Evolutionary conservation across 1,140 invertebrate species (phyloP).

Genomic region (Oedothorax gibbosus): DNA sequence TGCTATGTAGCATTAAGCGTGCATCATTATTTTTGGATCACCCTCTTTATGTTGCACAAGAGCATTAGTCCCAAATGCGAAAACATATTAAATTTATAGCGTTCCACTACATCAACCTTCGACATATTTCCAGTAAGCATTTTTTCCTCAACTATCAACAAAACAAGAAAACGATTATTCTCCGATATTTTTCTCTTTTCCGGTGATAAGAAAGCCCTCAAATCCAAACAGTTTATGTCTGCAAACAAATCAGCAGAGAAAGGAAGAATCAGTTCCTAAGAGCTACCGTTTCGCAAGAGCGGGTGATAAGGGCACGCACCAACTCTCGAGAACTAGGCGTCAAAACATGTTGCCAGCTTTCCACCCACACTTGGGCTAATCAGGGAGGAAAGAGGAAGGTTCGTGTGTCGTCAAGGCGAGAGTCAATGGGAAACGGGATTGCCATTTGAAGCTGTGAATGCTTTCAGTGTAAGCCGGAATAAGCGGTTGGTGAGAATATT

Average conservation of each 20-base stretch:
- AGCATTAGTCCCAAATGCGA: too few species aligned
- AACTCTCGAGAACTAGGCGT: constrained; percentile 29
- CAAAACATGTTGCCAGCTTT: constrained; percentile 50
- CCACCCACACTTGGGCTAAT: constrained; percentile 41
- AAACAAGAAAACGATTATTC: constrained; percentile 6
- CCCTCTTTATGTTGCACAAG: too few species aligned
- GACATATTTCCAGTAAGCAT: too few species aligned
- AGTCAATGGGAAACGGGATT: too few species aligned
- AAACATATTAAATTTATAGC: too few species aligned
- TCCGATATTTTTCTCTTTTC: not conserved
- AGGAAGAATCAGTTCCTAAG: constrained; percentile 6
- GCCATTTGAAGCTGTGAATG: too few species aligned
- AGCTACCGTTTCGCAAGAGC: constrained; percentile 36
- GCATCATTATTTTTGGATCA: too few species aligned
- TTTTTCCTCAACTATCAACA: not conserved
- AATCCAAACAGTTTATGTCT: constrained; percentile 31
- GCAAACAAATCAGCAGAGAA: constrained; percentile 11
- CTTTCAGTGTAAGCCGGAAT: too few species aligned
- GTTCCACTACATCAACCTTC: too few species aligned
- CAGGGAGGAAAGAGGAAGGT: not conserved
- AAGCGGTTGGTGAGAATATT: too few species aligned
- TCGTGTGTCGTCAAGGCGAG: too few species aligned
- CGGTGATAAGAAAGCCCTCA: constrained; percentile 1
- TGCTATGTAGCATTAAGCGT: too few species aligned
- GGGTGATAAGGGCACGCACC: constrained; percentile 7